These are phyloP conservation scores for Coccyzus lansbergi DNA, from an alignment of 2,797 vertebrate genomes.

Conservation along the genomic window DNA sequence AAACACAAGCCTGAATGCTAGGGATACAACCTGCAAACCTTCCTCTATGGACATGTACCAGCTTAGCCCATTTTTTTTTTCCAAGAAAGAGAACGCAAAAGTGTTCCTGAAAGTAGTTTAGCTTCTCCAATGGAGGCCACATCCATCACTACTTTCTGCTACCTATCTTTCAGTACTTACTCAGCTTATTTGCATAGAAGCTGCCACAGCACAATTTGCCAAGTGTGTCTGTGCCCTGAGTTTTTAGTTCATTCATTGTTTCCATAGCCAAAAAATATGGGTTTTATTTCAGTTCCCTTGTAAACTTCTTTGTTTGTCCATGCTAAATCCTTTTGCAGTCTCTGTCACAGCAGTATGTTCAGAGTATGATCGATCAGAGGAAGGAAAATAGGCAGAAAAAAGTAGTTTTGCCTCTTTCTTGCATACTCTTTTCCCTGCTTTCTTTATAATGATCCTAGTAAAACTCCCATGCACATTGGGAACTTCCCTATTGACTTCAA, in stretches of 20 bases:
- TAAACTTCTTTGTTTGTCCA: background rate
- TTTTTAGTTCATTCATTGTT: background rate
- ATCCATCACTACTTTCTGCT: background rate
- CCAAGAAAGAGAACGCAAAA: background rate
- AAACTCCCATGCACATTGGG: background rate
- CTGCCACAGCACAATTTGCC: background rate
- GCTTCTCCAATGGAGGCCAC: background rate
- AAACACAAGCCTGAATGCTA: background rate
- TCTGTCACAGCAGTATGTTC: background rate
- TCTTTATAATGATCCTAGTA: background rate
- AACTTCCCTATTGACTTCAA: background rate
- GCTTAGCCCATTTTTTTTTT: background rate
- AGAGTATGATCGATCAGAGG: background rate
- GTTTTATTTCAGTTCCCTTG: background rate
- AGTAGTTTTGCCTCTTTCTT: background rate
- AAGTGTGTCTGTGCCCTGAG: rapidly evolving
- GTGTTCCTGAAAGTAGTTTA: background rate
- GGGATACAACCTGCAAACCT: background rate
- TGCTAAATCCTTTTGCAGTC: background rate
- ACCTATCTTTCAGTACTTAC: background rate
- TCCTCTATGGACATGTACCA: background rate
- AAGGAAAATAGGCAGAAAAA: background rate
- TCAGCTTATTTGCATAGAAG: background rate
- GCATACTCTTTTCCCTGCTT: background rate
- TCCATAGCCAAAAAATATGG: background rate